Evolutionary conservation across 2,113 vertebrate genomes (phyloP).

Genomic region (Toxotes jaculatrix): DNA sequence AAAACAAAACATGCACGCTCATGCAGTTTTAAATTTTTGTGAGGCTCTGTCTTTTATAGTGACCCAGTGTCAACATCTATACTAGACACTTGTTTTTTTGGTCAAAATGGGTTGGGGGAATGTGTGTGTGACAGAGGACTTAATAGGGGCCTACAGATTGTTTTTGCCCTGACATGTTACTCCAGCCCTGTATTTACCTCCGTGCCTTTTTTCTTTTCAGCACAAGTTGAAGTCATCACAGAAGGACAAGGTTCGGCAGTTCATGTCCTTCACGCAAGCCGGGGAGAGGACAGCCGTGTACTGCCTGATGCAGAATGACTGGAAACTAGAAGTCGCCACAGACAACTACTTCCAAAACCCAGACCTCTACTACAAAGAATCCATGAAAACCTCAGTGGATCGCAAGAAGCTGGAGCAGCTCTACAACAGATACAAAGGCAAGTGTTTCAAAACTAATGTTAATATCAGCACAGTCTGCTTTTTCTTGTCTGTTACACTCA

Average conservation of each 20-base stretch:
- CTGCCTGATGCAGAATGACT: slow-evolving; percentile 95
- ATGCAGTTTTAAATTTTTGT: too few relatives aligned
- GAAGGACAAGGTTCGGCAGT: slow-evolving; percentile 96
- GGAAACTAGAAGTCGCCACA: slow-evolving; percentile 94
- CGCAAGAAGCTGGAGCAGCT: slow-evolving; percentile 94
- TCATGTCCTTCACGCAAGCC: slow-evolving; percentile 94
- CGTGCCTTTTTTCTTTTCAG: slow-evolving; percentile 74
- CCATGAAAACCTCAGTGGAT: slow-evolving; percentile 93
- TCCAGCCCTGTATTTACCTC: slow-evolving; percentile 16
- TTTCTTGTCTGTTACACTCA: not conserved
- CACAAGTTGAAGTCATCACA: slow-evolving; percentile 94
- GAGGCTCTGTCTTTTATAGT: too few relatives aligned
- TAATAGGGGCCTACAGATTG: not conserved
- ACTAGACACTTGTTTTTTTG: too few relatives aligned
- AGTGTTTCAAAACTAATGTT: not conserved
- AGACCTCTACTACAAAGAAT: slow-evolving; percentile 91
- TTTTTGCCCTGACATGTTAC: not conserved
- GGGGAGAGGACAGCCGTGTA: slow-evolving; percentile 93
- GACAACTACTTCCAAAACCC: slow-evolving; percentile 96
- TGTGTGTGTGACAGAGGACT: too few relatives aligned
- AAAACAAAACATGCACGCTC: too few relatives aligned
- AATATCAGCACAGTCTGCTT: not conserved
- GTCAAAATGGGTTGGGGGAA: too few relatives aligned
- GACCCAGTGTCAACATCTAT: not conserved
- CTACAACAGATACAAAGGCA: slow-evolving; percentile 94